phyloP scores from a whole-genome alignment of 23 tunicate genomes.

The Ciona savignyi region DNA sequence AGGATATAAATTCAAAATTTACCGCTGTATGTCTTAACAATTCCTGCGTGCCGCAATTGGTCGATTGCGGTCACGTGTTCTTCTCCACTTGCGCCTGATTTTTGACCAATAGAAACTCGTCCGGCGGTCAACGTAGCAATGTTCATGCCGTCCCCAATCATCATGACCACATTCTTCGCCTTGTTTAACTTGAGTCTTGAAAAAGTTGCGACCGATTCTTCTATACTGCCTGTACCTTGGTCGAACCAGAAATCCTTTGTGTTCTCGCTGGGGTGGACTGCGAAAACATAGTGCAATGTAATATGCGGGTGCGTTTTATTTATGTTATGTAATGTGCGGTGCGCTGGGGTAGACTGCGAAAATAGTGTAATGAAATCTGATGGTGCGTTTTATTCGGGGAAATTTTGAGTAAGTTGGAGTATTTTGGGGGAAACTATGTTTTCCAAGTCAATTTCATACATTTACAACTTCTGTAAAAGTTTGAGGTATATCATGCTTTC shows the following conservation, averaged over 20 bases:
- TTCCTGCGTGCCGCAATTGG: conserved; percentile 45
- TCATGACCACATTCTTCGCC: conserved; percentile 75
- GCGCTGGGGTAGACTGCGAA: too few relatives aligned
- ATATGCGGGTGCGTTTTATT: too few relatives aligned
- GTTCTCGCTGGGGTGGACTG: conserved; percentile 2
- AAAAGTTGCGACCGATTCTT: conserved; percentile 16
- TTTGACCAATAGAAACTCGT: conserved; percentile 62
- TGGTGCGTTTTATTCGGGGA: too few relatives aligned
- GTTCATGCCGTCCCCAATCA: conserved; percentile 94
- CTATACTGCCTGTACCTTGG: conserved; percentile 13
- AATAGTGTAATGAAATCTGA: background rate
- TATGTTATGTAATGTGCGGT: too few relatives aligned
- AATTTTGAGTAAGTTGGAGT: too few relatives aligned
- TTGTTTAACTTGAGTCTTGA: conserved; percentile 26
- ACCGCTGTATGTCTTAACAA: conserved; percentile 81
- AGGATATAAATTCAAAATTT: conserved; percentile 6
- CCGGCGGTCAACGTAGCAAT: conserved; percentile 71
- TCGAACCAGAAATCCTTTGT: conserved; percentile 30
- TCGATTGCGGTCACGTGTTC: conserved; percentile 66
- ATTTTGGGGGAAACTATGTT: too few relatives aligned
- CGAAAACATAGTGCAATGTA: background rate
- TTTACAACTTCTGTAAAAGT: too few relatives aligned
- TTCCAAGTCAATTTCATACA: too few relatives aligned
- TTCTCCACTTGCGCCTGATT: conserved; percentile 44
- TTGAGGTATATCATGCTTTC: too few relatives aligned